Conservation (phyloP, 1,140 invertebrate genomes). For the Ceratina australensis region DNA sequence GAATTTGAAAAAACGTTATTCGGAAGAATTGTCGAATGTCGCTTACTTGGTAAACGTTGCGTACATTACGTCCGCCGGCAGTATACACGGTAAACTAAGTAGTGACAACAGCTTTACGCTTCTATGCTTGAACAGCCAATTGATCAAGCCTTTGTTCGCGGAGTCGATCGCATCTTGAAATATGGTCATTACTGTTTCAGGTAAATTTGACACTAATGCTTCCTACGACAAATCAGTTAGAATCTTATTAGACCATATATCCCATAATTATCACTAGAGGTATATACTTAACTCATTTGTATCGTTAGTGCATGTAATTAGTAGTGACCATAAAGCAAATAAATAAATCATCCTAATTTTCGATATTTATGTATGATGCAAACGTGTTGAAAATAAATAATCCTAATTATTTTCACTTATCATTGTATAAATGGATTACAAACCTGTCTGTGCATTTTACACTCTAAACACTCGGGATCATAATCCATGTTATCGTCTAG, state of each 20-base stretch:
- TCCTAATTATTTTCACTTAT: no score
- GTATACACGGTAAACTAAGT: slow-evolving; percentile 89
- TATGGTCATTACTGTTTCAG: slow-evolving; percentile 90
- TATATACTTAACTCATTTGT: background rate
- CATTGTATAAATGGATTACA: no score
- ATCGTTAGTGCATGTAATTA: background rate
- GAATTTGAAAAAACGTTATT: background rate
- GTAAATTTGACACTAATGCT: slow-evolving; percentile 90
- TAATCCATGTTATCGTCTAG: slow-evolving; percentile 86
- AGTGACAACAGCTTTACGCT: slow-evolving; percentile 89
- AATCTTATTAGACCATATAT: background rate
- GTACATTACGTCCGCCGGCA: slow-evolving; percentile 92
- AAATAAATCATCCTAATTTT: no score
- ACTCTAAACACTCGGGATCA: slow-evolving; percentile 90
- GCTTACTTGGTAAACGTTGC: slow-evolving; percentile 91
- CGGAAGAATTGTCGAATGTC: background rate
- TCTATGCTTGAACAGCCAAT: slow-evolving; percentile 92
- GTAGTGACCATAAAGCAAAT: no score
- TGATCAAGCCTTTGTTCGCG: slow-evolving; percentile 93
- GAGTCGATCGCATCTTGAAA: slow-evolving; percentile 95
- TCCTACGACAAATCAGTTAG: slow-evolving; percentile 81
- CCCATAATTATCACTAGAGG: background rate
- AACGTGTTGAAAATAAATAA: no score
- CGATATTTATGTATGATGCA: background rate
- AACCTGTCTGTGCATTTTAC: slow-evolving; percentile 90